Evolutionary conservation across 2,888 invertebrate species (phyloP), one percentile per base, ranked within the genome.

Genomic region (Glaucopsyche alexis): DNA sequence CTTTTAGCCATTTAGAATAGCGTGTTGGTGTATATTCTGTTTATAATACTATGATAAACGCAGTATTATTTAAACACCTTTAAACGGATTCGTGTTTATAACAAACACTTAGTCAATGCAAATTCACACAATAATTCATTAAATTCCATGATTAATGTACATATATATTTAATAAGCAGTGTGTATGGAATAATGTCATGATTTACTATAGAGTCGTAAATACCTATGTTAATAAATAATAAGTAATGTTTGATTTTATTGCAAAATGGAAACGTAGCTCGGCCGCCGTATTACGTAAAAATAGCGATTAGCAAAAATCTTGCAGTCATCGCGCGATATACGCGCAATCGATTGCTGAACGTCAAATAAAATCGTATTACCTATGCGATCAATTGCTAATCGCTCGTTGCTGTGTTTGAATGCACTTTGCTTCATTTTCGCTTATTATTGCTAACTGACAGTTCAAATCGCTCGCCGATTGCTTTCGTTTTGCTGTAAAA

Each of bases 211-310:
- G 81, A 83, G 82, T 84, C 84, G 85, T 88, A 87, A 88, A 89
- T 88, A 86, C 82, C 86, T 88, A 87, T 88, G 87, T 82, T 88
- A 89, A 90, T 89, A 84, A 86, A 87, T 84, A 81, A 82, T 89
- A 84, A 86, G 87, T 84, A 81, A 82, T 78, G 85, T 82, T 72
- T 85, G 85, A 87, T 88, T 88, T 85, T 86, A 85, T 87, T 90
- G 88, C 90, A 87, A 90, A 89, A 90, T 89, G 84, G 85, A 88
- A 87, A 85, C 80, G 78, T 78, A 79, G 79, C 81, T 80, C 78
- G 78, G 78, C n/a, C n/a, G n/a, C n/a, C n/a, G n/a, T n/a, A n/a
- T n/a, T n/a, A n/a, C n/a, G n/a, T n/a, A n/a, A n/a, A n/a, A n/a
- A n/a, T n/a, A n/a, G n/a, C n/a, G n/a, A n/a, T n/a, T n/a, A n/a